phyloP scores from a whole-genome alignment of 2,113 vertebrate species.

The Sylvilagus bachmani region DNA sequence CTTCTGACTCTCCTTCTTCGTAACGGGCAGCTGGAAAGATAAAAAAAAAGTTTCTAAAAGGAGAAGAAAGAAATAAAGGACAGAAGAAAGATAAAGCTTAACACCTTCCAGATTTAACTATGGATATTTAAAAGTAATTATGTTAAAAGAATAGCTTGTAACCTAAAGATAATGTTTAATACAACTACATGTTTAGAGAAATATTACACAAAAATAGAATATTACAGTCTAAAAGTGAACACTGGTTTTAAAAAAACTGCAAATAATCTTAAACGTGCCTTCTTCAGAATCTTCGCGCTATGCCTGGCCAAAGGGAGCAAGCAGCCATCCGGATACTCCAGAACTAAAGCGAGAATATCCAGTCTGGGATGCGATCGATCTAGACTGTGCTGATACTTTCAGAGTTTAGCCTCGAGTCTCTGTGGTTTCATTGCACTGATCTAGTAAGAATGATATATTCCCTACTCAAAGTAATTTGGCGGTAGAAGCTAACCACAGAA shows the following conservation, averaged over 20 bases:
- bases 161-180: conserved; percentile 23
- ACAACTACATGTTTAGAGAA: conserved; percentile 20
- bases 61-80: not conserved
- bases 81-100: conserved; percentile 23
- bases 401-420: conserved; percentile 4
- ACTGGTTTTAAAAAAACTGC: conserved; percentile 3
- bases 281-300: conserved; percentile 20
- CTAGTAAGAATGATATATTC: not conserved
- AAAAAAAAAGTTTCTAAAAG: conserved; percentile 44
- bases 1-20: conserved; percentile 97
- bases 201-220: conserved; percentile 32
- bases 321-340: not conserved
- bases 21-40: conserved; percentile 91
- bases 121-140: not conserved
- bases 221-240: conserved; percentile 35
- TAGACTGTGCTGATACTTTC: not conserved
- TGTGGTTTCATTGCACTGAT: not conserved
- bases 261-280: conserved; percentile 46
- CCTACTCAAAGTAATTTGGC: not conserved
- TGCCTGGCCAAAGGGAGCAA: conserved; percentile 13
- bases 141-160: conserved; percentile 53
- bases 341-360: not conserved
- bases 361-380: not conserved
- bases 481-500: not conserved
- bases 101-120: conserved; percentile 14